Percentiles rank a stretch among this genome's conserved stretches.
These are phyloP conservation scores for Linurgus olivaceus DNA, from an alignment of 2,797 vertebrate genomes.

Conservation along the genomic window DNA sequence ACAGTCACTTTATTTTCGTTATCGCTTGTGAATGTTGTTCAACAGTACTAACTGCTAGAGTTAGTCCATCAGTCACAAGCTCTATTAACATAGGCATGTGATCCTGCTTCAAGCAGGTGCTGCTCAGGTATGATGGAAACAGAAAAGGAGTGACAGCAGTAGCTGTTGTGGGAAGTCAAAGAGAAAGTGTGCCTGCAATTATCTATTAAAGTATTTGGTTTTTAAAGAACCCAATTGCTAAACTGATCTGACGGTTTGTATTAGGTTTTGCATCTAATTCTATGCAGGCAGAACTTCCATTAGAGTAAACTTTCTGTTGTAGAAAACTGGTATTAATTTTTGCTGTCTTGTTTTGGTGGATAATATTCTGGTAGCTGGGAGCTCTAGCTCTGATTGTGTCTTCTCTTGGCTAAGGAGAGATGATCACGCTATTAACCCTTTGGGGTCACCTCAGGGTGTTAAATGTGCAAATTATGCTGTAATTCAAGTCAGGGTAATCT, in stretches of 20 bases:
- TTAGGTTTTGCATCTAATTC: not conserved
- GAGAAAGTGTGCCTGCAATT: not conserved
- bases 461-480: not conserved
- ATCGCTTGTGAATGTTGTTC: not conserved
- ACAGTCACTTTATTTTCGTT: not conserved
- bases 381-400: not conserved
- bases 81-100: not conserved
- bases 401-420: not conserved
- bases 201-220: not conserved
- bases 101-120: not conserved
- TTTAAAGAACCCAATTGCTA: fast-evolving
- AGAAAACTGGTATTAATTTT: not conserved
- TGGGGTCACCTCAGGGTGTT: not conserved
- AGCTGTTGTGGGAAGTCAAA: not conserved
- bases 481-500: not conserved
- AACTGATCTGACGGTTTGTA: not conserved
- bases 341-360: not conserved
- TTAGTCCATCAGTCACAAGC: not conserved
- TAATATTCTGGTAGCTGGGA: not conserved
- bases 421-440: not conserved
- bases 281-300: not conserved
- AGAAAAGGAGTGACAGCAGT: not conserved
- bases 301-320: not conserved
- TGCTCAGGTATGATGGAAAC: not conserved
- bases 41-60: not conserved